phyloP scores from a whole-genome alignment of 2,797 vertebrate genomes.

The Odontamblyopus rebecca region DNA sequence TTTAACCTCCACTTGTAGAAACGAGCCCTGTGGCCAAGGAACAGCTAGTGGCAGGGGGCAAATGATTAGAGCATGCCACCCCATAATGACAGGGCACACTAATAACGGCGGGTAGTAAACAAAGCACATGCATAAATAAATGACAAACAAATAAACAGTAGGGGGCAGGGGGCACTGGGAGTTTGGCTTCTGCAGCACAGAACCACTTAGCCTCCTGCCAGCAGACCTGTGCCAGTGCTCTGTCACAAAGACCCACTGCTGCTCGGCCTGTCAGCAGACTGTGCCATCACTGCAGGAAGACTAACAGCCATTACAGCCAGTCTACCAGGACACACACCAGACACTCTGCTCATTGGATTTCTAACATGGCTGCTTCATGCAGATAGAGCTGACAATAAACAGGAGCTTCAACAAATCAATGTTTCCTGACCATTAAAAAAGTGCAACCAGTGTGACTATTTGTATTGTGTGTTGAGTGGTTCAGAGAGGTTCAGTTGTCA shows the following conservation, averaged over 20 bases:
- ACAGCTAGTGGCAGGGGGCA: slow-evolving; percentile 45
- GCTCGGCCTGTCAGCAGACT: slow-evolving; percentile 82
- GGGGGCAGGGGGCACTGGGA: slow-evolving; percentile 33
- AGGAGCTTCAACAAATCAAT: not conserved
- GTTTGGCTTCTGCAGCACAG: slow-evolving; percentile 63
- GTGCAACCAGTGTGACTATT: not conserved
- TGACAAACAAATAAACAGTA: slow-evolving; percentile 73
- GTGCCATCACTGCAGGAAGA: slow-evolving; percentile 81
- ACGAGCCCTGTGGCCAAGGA: slow-evolving; percentile 61
- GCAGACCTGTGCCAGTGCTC: slow-evolving; percentile 81
- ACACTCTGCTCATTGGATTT: slow-evolving; percentile 28
- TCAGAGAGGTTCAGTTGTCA: not conserved
- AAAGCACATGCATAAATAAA: slow-evolving; percentile 74
- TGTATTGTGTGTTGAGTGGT: not conserved
- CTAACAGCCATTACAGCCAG: slow-evolving; percentile 88
- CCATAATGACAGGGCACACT: slow-evolving; percentile 57
- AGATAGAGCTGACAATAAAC: not conserved
- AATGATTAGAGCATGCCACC: slow-evolving; percentile 43
- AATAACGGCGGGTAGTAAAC: slow-evolving; percentile 62
- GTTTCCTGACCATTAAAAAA: not conserved
- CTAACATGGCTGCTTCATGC: not conserved
- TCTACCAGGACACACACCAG: slow-evolving; percentile 75
- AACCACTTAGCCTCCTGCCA: slow-evolving; percentile 85
- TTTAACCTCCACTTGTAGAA: slow-evolving; percentile 61
- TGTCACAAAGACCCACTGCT: slow-evolving; percentile 83